phyloP scores from a whole-genome alignment of 2,888 invertebrate genomes.

The Stenolophus ochropezus region DNA sequence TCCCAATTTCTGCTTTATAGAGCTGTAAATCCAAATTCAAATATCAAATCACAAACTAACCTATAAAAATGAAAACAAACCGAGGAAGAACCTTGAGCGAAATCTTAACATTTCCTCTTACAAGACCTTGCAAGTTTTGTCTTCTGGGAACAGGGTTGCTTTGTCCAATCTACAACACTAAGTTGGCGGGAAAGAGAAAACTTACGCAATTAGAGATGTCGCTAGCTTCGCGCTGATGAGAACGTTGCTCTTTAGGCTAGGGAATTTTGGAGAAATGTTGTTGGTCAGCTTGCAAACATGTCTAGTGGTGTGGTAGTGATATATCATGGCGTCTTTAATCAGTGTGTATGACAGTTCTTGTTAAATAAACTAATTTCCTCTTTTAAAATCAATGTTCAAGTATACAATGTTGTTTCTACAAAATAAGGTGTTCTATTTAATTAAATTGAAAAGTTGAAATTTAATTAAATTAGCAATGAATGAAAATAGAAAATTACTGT shows the following conservation, averaged over 20 bases:
- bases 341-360: neutral
- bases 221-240: neutral
- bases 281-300: neutral
- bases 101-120: neutral
- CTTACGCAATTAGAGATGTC: slow-evolving; percentile 51
- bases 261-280: neutral
- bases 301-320: too few species aligned
- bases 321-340: neutral
- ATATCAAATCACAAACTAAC: slow-evolving; percentile 21
- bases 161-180: slow-evolving; percentile 37
- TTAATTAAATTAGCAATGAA: neutral
- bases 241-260: neutral
- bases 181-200: slow-evolving; percentile 1
- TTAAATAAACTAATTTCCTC: too few species aligned
- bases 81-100: neutral
- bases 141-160: neutral
- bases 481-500: neutral
- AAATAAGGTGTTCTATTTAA: neutral
- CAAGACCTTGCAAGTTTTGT: neutral
- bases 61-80: slow-evolving; percentile 39
- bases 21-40: slow-evolving; percentile 17
- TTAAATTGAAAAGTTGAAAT: neutral
- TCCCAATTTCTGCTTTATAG: slow-evolving; percentile 7
- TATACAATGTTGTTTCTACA: neutral
- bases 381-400: neutral